Evolutionary conservation across 1,140 invertebrate species (phyloP).

Genomic region (Spodoptera frugiperda): DNA sequence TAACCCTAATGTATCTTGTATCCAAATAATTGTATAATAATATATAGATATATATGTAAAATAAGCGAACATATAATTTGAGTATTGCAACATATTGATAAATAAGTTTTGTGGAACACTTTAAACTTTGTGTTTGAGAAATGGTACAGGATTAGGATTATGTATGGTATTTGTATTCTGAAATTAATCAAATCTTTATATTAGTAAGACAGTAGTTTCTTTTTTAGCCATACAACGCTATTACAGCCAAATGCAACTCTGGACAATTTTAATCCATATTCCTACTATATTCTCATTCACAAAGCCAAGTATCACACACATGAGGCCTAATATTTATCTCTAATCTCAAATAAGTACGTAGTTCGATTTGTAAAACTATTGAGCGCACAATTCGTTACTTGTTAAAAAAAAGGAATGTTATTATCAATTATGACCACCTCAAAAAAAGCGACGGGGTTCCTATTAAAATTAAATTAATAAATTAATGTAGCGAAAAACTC

Average conservation of each 20-base stretch:
- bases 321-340: slow-evolving; percentile 26
- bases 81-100: slow-evolving; percentile 38
- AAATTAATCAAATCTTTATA: not conserved
- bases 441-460: not conserved
- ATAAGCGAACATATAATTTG: slow-evolving; percentile 41
- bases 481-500: not conserved
- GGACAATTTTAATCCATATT: no score
- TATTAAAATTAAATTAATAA: not conserved
- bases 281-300: not conserved
- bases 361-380: slow-evolving; percentile 29
- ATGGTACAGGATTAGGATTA: no score
- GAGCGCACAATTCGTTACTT: slow-evolving; percentile 24
- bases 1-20: slow-evolving; percentile 30
- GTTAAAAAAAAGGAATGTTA: slow-evolving; percentile 22
- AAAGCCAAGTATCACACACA: not conserved
- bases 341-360: slow-evolving; percentile 44
- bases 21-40: slow-evolving; percentile 33
- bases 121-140: not conserved
- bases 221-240: not conserved
- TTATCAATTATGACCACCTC: not conserved
- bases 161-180: no score
- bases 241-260: not conserved
- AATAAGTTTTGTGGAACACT: slow-evolving; percentile 17
- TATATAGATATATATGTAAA: slow-evolving; percentile 10
- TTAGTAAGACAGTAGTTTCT: no score